Evolutionary conservation across 2,113 vertebrate genomes (phyloP), one percentile per base, ranked within the genome.

Genomic region (Odocoileus virginianus): DNA sequence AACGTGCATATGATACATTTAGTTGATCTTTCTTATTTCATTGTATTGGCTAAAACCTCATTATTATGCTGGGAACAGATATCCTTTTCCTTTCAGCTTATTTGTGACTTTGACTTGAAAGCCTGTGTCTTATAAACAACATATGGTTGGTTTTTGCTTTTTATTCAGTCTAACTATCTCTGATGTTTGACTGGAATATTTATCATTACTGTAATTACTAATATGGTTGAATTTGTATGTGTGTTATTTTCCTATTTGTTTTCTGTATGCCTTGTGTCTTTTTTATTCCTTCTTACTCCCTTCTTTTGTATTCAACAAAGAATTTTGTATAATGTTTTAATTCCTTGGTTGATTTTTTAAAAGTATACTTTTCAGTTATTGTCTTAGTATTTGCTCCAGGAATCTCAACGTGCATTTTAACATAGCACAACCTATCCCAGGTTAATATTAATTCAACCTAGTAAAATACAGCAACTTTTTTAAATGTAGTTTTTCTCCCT

Each of bases 391-490:
- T 89, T 89, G 33, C 16, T 95, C 21, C 50, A 57, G 67, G 52
- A 57, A 94, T 82, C 54, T 60, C 43, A 85, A 8, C 10, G 47
- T 64, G 28, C 28, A 1, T 87, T 93, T 93, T 52, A 85, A 83
- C 28, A 55, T 79, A 89, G 60, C 45, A 92, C 30, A 89, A 30
- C 47, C 6, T 60, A 74, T 36, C 36, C 84, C 17, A 45, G 64
- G 36, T 19, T 92, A 67, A 84, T 79, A 67, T 28, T 82, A 93
- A 94, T 33, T 82, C 74, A 79, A 60, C 54, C 33, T 25, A 23
- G 23, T 94, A 95, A 97, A 85, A 94, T 81, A 61, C 7, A 57
- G 28, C 78, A 96, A 19, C 15, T 54, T 92, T 89, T 74, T 43
- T 13, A 27, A 71, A 13, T 36, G 87, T n/a, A 27, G 2, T 30